Conservation (phyloP, 2,797 vertebrate genomes). For the Ceyx erithaca region DNA sequence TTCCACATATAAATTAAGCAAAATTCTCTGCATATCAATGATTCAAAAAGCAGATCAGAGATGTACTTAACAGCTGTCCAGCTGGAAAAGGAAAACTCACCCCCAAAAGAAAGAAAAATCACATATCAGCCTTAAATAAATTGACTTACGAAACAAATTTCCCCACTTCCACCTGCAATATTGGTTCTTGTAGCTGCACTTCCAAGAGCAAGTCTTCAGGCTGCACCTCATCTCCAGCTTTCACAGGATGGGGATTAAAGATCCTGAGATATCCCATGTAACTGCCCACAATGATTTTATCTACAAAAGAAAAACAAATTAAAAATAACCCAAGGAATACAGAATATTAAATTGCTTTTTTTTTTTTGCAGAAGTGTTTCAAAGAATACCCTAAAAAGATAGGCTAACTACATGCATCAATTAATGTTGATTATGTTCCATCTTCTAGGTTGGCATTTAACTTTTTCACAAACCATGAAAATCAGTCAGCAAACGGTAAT, state of each 20-base stretch:
- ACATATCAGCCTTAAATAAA: background rate
- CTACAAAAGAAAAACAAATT: constrained; percentile 68
- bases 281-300: constrained; percentile 95
- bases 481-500: background rate
- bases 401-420: background rate
- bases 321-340: background rate
- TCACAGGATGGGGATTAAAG: constrained; percentile 86
- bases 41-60: background rate
- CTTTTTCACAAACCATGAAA: background rate
- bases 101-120: background rate
- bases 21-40: background rate
- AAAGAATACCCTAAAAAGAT: background rate
- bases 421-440: background rate
- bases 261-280: constrained; percentile 92
- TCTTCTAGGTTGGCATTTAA: background rate
- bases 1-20: background rate
- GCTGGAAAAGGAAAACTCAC: background rate
- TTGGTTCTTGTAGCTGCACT: constrained; percentile 87
- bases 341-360: background rate
- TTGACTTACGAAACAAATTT: constrained; percentile 98
- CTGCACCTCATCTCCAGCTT: constrained; percentile 79
- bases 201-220: constrained; percentile 91
- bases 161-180: constrained; percentile 94
- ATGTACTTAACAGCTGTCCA: background rate
- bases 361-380: background rate